phyloP scores from a whole-genome alignment of 2,113 vertebrate species.

The Chaetops frenatus region DNA sequence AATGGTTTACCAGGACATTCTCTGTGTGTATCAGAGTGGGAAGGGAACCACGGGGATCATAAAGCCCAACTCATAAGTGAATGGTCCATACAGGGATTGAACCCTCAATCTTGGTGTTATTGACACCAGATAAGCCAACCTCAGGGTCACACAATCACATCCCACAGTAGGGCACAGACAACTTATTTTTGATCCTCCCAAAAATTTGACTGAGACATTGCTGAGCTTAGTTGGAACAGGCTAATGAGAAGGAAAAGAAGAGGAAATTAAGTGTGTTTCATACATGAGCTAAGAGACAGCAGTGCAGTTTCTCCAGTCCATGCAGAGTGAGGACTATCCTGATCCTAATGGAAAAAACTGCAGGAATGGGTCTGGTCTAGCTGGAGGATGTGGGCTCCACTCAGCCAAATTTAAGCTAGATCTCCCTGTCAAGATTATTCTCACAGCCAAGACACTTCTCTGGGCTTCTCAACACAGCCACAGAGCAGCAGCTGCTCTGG shows the following conservation, averaged over 20 bases:
- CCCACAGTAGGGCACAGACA: background rate
- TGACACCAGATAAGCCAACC: background rate
- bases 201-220: background rate
- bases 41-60: background rate
- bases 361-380: background rate
- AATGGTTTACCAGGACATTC: background rate
- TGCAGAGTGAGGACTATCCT: accelerated
- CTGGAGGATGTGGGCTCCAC: background rate
- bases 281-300: background rate
- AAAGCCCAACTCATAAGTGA: background rate
- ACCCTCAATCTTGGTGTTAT: too few relatives aligned
- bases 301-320: background rate
- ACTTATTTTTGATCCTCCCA: background rate
- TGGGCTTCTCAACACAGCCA: background rate
- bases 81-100: too few relatives aligned
- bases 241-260: background rate
- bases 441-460: background rate
- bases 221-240: background rate
- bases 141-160: background rate
- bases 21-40: background rate
- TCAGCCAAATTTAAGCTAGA: background rate
- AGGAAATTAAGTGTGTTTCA: background rate
- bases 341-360: background rate
- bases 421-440: background rate
- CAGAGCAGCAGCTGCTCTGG: background rate